These are phyloP conservation scores for Pseudochromis fuscus DNA, from an alignment of 2,797 vertebrate genomes.

Conservation along the genomic window DNA sequence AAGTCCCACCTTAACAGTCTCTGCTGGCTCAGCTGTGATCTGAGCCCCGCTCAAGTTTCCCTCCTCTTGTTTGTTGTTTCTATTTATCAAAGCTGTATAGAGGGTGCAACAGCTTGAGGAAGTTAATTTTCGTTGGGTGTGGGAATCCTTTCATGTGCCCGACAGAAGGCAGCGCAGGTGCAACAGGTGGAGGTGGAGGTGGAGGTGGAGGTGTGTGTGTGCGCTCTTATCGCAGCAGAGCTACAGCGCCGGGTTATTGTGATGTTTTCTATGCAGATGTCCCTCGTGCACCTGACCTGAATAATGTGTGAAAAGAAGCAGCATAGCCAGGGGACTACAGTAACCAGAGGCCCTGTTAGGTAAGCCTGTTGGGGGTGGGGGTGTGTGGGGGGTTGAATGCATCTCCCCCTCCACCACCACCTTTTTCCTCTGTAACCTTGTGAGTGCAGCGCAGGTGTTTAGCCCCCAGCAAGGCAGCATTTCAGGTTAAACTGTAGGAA, in stretches of 20 bases:
- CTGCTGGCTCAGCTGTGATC: slow-evolving; percentile 73
- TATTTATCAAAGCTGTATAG: slow-evolving; percentile 66
- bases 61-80: slow-evolving; percentile 72
- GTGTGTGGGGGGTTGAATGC: slow-evolving; percentile 48
- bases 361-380: slow-evolving; percentile 54
- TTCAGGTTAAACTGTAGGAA: slow-evolving; percentile 83
- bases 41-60: slow-evolving; percentile 69
- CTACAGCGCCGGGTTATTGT: slow-evolving; percentile 73
- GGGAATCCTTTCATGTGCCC: slow-evolving; percentile 78
- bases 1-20: slow-evolving; percentile 75
- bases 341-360: slow-evolving; percentile 74
- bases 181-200: slow-evolving; percentile 81
- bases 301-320: slow-evolving; percentile 64
- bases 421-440: slow-evolving; percentile 41
- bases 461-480: slow-evolving; percentile 81
- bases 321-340: slow-evolving; percentile 63
- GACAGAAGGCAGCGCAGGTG: slow-evolving; percentile 73
- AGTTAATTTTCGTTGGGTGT: slow-evolving; percentile 78
- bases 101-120: slow-evolving; percentile 63
- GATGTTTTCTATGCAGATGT: slow-evolving; percentile 71
- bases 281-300: slow-evolving; percentile 70
- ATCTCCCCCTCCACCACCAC: neutral
- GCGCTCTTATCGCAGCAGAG: slow-evolving; percentile 64
- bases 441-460: slow-evolving; percentile 81
- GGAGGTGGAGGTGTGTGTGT: slow-evolving; percentile 80